Evolutionary conservation across 2,888 invertebrate genomes (phyloP).

Genomic region (Chirona hameri): DNA sequence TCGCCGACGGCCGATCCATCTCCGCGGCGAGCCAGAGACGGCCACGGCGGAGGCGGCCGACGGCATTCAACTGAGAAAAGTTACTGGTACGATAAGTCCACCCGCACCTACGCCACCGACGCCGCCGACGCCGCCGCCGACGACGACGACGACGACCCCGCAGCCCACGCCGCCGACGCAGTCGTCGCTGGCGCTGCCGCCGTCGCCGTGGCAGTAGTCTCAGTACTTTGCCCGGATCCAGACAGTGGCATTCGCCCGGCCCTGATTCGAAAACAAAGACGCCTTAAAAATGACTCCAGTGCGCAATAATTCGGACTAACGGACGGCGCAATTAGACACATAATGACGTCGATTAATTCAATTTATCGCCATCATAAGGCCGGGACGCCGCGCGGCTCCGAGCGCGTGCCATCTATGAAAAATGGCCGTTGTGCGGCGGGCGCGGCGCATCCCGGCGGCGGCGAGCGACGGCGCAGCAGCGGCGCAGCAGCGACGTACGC

Average conservation of each 20-base stretch:
- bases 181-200: too few species aligned
- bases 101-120: too few species aligned
- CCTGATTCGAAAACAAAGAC: constrained; percentile 10
- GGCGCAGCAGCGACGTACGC: not conserved
- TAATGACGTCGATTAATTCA: not conserved
- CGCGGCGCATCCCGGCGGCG: not conserved
- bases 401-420: not conserved
- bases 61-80: too few species aligned
- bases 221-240: too few species aligned
- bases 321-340: constrained; percentile 1
- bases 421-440: not conserved
- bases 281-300: not conserved
- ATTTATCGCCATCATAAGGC: not conserved
- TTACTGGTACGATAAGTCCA: too few species aligned
- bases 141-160: too few species aligned
- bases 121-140: too few species aligned
- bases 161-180: too few species aligned
- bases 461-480: not conserved
- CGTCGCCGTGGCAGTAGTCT: too few species aligned
- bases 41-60: not conserved
- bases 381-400: not conserved
- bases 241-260: not conserved
- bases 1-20: not conserved
- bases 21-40: not conserved
- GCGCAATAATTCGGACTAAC: not conserved